These are phyloP conservation scores for Selene dorsalis DNA, from an alignment of 2,797 vertebrate genomes.

Conservation along the genomic window DNA sequence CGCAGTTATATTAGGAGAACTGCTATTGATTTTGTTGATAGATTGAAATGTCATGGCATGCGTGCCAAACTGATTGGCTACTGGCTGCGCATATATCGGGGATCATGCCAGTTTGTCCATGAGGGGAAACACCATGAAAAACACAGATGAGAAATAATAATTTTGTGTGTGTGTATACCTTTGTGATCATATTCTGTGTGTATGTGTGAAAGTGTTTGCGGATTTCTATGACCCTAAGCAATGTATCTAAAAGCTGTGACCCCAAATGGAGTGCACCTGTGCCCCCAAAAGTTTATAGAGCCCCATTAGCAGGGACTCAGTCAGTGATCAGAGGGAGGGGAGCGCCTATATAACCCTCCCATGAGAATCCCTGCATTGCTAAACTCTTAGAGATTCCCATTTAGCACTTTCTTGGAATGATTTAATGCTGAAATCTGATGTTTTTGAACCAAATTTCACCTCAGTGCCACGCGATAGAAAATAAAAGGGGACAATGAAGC, in stretches of 20 bases:
- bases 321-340: constrained; percentile 49
- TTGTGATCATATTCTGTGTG: constrained; percentile 30
- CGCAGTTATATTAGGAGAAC: constrained; percentile 66
- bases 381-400: constrained; percentile 49
- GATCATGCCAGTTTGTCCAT: constrained; percentile 54
- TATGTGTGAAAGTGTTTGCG: constrained; percentile 45
- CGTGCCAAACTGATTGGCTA: constrained; percentile 63
- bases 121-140: constrained; percentile 40
- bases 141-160: constrained; percentile 53
- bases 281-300: constrained; percentile 77
- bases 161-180: constrained; percentile 18
- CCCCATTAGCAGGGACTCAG: constrained; percentile 71
- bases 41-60: constrained; percentile 77
- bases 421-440: constrained; percentile 52
- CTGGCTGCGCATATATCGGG: constrained; percentile 30
- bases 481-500: constrained; percentile 37
- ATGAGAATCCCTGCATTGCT: constrained; percentile 54
- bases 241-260: constrained; percentile 72
- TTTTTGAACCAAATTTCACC: constrained; percentile 44
- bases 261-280: constrained; percentile 78
- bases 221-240: constrained; percentile 67
- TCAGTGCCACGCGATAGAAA: constrained; percentile 20
- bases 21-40: constrained; percentile 78
- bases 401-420: constrained; percentile 53
- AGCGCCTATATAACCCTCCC: constrained; percentile 49